Conservation (phyloP, 2,113 vertebrate genomes). For the Lethenteron reissneri region DNA sequence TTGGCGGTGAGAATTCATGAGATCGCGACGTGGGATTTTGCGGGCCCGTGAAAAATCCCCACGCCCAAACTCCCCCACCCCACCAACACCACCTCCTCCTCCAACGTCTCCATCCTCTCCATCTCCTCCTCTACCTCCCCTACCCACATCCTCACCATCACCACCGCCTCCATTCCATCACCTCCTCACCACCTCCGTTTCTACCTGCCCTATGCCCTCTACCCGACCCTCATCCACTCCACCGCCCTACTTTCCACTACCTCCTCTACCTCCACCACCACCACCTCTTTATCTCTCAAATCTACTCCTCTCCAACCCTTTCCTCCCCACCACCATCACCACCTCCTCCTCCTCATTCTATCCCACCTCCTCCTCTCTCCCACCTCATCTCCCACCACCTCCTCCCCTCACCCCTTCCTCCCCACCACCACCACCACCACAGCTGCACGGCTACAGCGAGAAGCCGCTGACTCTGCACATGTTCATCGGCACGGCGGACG, state of each 20-base stretch:
- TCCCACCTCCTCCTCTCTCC: not conserved
- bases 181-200: not conserved
- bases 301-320: not conserved
- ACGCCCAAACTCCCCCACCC: not conserved
- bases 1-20: no score
- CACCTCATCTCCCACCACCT: no score
- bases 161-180: conserved; percentile 7
- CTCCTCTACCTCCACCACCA: no score
- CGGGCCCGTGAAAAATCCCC: not conserved
- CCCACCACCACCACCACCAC: conserved; percentile 3
- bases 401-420: not conserved
- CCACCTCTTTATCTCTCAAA: not conserved
- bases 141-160: no score
- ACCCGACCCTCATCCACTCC: not conserved
- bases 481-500: conserved; percentile 70
- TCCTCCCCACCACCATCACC: no score
- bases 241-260: not conserved
- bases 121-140: not conserved
- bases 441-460: conserved; percentile 54
- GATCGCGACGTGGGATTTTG: no score
- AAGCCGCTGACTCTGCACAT: conserved; percentile 68
- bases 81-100: not conserved
- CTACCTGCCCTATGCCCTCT: not conserved
- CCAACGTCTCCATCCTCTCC: not conserved
- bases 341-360: no score